Evolutionary conservation across 2,888 invertebrate species (phyloP).

Genomic region (Heliconius charithonia): DNA sequence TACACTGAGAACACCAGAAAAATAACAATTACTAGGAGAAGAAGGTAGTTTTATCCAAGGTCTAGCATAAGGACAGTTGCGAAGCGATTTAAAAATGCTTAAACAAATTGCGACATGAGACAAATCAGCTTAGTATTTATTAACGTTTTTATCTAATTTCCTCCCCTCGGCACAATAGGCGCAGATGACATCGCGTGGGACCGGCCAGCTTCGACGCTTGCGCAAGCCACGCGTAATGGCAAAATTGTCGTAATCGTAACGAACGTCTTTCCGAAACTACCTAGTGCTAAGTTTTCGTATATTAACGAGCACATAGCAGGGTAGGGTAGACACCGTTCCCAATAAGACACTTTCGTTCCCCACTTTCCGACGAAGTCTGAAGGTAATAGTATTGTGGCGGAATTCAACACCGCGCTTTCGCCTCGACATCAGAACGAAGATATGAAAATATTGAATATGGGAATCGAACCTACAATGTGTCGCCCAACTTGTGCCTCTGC

Average conservation of each 20-base stretch:
- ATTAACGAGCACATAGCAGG: neutral
- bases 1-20: neutral
- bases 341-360: no score
- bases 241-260: conserved; percentile 55
- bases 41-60: conserved; percentile 24
- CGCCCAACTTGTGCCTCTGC: no score
- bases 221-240: conserved; percentile 51
- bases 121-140: conserved; percentile 47
- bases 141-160: conserved; percentile 50
- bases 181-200: conserved; percentile 58
- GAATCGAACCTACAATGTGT: no score
- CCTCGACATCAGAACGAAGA: no score
- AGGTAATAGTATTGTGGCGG: no score
- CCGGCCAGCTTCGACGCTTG: conserved; percentile 48
- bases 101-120: conserved; percentile 35
- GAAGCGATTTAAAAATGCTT: conserved; percentile 37
- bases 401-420: no score
- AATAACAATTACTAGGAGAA: neutral
- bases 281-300: conserved; percentile 6
- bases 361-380: no score
- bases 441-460: no score
- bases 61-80: conserved; percentile 23
- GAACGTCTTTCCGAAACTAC: conserved; percentile 31
- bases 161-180: conserved; percentile 51
- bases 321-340: no score